Percentiles rank a stretch among this genome's conserved stretches.
These are phyloP conservation scores for Drosophila kurseongensis DNA, from an alignment of 1,140 invertebrate species.

Conservation along the genomic window DNA sequence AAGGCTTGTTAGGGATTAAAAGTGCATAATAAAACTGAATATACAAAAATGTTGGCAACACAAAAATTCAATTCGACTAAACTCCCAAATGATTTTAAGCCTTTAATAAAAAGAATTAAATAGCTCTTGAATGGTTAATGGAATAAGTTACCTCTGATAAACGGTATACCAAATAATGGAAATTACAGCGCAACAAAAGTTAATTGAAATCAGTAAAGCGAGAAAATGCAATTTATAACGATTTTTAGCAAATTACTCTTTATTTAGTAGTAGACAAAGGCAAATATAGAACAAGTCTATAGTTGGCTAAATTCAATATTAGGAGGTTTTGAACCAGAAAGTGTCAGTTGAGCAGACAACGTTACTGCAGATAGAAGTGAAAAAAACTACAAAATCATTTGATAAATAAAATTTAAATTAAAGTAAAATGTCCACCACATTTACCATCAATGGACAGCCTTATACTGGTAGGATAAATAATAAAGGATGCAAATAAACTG, in stretches of 20 bases:
- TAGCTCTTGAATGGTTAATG: constrained; percentile 6
- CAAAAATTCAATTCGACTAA: neutral
- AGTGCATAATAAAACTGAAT: constrained; percentile 4
- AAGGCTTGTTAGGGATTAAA: constrained; percentile 21
- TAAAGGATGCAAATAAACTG: neutral
- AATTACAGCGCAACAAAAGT: constrained; percentile 24
- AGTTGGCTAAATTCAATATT: constrained; percentile 9
- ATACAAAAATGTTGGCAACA: constrained; percentile 1
- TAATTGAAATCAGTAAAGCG: constrained; percentile 18
- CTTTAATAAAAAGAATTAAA: neutral
- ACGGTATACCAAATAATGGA: constrained; percentile 31
- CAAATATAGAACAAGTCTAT: constrained; percentile 22
- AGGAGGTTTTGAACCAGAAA: neutral
- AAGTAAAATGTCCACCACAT: constrained; percentile 66
- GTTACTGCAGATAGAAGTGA: neutral
- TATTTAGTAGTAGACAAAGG: constrained; percentile 15
- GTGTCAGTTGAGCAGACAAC: constrained; percentile 9
- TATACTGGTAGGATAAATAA: constrained; percentile 71
- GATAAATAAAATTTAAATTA: neutral
- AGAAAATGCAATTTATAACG: constrained; percentile 18
- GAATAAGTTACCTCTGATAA: constrained; percentile 24
- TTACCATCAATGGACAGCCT: constrained; percentile 84
- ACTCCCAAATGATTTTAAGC: neutral
- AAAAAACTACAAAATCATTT: neutral
- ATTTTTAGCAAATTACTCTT: constrained; percentile 15